Conservation (phyloP, 2,113 vertebrate species). For the Tyto alba region DNA sequence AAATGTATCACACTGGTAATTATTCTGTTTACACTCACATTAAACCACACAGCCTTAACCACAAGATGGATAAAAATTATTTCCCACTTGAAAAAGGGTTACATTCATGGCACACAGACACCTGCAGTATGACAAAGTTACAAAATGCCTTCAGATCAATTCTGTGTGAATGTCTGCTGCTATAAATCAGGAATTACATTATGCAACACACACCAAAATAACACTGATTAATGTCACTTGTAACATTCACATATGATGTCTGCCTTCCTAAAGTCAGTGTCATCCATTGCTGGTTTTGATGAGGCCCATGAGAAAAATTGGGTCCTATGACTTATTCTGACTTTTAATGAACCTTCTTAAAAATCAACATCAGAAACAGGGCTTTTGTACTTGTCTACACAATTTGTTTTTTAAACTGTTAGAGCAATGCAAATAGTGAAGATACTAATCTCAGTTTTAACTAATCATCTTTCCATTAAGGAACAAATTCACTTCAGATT, state of each 20-base stretch:
- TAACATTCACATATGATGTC: accelerated
- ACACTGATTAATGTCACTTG: background rate
- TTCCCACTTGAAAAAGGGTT: background rate
- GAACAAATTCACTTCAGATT: background rate
- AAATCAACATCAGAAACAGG: background rate
- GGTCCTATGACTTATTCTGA: background rate
- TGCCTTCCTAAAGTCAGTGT: background rate
- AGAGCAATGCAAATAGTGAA: background rate
- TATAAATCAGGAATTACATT: background rate
- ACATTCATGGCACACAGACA: background rate
- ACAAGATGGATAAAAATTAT: background rate
- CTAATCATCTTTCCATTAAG: background rate
- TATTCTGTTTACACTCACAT: background rate
- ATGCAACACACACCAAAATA: background rate
- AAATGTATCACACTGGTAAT: background rate
- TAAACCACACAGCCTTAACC: background rate
- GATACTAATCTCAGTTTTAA: background rate
- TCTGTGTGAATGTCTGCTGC: background rate
- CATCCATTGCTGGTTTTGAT: background rate
- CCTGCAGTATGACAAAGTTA: background rate
- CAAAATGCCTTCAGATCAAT: background rate
- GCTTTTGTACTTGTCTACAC: background rate
- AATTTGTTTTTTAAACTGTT: background rate
- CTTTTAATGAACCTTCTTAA: background rate
- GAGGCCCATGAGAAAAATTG: background rate